phyloP scores from a whole-genome alignment of 2,888 invertebrate genomes.

The Clitarchus hookeri region DNA sequence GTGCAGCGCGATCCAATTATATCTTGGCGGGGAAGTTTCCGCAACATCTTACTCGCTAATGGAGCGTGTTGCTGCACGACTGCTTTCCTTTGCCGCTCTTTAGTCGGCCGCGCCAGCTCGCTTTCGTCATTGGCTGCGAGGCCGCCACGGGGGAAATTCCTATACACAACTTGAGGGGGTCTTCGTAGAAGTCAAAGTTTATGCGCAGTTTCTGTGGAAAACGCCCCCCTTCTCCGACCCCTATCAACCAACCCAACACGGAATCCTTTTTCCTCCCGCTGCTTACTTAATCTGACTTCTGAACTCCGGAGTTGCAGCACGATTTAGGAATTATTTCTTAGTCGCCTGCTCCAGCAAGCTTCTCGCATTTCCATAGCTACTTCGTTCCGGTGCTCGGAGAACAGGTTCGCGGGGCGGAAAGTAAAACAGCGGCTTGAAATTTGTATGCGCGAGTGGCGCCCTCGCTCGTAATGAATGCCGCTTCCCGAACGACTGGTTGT shows the following conservation, averaged over 20 bases:
- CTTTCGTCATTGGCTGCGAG: background rate
- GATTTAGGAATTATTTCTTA: constrained; percentile 4
- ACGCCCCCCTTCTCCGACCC: background rate
- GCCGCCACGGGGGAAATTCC: background rate
- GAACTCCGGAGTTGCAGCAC: background rate
- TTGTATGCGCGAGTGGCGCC: background rate
- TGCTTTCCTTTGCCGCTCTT: background rate
- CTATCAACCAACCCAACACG: background rate
- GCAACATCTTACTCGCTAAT: background rate
- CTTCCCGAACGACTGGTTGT: background rate
- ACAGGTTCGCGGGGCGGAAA: background rate
- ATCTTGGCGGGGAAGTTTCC: background rate
- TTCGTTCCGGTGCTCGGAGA: background rate
- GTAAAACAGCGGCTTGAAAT: background rate
- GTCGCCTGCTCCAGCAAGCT: background rate
- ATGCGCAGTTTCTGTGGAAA: background rate
- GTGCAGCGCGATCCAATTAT: background rate
- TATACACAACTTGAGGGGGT: background rate
- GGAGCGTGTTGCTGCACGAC: background rate
- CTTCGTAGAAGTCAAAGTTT: background rate
- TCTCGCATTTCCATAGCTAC: too few species aligned
- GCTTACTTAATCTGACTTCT: background rate
- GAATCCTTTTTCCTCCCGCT: background rate
- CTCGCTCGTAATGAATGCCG: background rate
- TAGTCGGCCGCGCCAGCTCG: too few species aligned